Conservation (phyloP, 2,797 vertebrate genomes). For the Xiphophorus birchmanni region DNA sequence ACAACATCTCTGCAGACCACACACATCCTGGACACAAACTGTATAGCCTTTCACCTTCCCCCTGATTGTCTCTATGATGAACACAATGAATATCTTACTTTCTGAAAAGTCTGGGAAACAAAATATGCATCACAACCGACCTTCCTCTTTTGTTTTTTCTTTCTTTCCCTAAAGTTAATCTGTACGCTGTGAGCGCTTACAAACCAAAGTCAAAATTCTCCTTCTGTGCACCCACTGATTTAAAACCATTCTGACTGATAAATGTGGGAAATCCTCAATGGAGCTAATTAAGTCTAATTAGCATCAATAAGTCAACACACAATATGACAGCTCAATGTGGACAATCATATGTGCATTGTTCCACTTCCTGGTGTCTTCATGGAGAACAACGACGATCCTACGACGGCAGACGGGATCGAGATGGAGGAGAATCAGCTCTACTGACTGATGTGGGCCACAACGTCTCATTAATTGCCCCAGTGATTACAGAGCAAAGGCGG, state of each 20-base stretch:
- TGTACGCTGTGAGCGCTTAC: background rate
- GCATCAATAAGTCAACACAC: background rate
- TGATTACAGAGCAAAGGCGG: constrained; percentile 51
- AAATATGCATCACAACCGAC: background rate
- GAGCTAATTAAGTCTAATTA: background rate
- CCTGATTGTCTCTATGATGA: background rate
- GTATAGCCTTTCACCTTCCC: too few species aligned
- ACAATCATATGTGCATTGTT: background rate
- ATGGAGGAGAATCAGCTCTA: background rate
- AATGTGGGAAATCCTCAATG: background rate
- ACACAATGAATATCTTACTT: background rate
- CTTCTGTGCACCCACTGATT: background rate
- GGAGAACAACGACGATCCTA: background rate
- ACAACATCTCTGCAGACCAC: background rate
- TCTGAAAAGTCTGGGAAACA: background rate
- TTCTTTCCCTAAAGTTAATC: background rate
- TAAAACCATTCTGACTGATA: background rate
- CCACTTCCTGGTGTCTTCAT: constrained; percentile 3
- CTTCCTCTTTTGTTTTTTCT: background rate
- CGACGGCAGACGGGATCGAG: background rate
- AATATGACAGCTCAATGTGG: constrained; percentile 7
- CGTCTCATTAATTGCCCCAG: constrained; percentile 56
- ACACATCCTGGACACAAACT: background rate
- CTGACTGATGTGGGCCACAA: constrained; percentile 24
- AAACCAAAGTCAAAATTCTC: background rate